Evolutionary conservation across 2,113 vertebrate genomes (phyloP), one percentile per base, ranked within the genome.

Genomic region (Sinocyclocheilus maitianheensis): DNA sequence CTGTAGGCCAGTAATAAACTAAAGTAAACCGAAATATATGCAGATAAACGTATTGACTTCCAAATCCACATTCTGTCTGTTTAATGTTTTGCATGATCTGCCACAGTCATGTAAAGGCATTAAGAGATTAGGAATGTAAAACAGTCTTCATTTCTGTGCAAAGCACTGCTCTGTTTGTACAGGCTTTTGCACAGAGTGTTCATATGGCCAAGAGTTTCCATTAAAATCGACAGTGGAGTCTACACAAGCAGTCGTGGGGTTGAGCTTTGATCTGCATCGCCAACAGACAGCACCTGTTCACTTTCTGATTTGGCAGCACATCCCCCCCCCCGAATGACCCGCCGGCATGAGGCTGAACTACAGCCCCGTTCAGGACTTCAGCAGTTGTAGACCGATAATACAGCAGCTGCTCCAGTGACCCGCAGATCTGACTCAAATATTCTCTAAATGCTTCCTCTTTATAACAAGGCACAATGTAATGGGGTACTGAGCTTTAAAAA

Each of bases 321-420:
- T 30, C 30, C 11, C 62, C 8, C 26, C 51, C 84, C 63, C 67
- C 65, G 30, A 34, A 1, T 58, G 51, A 77, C 26, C 51, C 10
- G 9, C 16, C 12, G 8, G 13, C 74, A 26, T 48, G 46, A 76
- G 74, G 48, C 48, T 3, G 48, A 43, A 43, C 43, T 43, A 1
- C 43, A 43, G 43, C 43, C 43, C 43, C 43, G 43, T 43, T 43
- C 43, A 43, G 43, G 43, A 43, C 43, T 43, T 43, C 5, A 40
- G 40, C 40, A 40, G 40, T 40, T 40, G 43, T 43, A 86, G 76
- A 74, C 86, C 88, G 88, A 89, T 93, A 93, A 94, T 90, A 78
- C 89, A 84, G 69, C 92, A 93, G 89, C 90, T 94, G 93, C 81
- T 85, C 87, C 84, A 84, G 78, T 65, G 71, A 83, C 69, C 51